Conservation (phyloP, 2,888 invertebrate genomes). For the Emmelina monodactyla region DNA sequence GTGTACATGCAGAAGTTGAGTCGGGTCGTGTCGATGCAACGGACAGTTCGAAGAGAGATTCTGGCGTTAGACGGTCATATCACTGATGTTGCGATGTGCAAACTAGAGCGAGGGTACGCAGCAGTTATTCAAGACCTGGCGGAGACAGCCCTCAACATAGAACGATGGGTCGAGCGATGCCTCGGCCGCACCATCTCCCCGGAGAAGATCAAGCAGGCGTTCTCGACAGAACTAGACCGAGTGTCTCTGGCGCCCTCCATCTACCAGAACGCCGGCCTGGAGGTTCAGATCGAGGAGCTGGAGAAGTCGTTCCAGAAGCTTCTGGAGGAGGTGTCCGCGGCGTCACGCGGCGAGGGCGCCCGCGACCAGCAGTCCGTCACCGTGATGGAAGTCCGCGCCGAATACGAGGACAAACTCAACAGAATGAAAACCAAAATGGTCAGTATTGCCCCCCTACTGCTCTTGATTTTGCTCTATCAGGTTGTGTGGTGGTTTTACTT, state of each 20-base stretch:
- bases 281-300: constrained; percentile 45
- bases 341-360: constrained; percentile 31
- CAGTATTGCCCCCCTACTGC: constrained; percentile 60
- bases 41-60: constrained; percentile 48
- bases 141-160: constrained; percentile 42
- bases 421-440: constrained; percentile 85
- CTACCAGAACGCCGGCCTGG: constrained; percentile 42
- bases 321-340: constrained; percentile 36
- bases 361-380: constrained; percentile 33
- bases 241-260: constrained; percentile 26
- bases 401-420: constrained; percentile 78
- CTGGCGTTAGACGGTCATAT: constrained; percentile 35
- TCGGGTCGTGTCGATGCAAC: constrained; percentile 38
- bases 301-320: constrained; percentile 49
- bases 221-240: constrained; percentile 33
- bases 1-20: constrained; percentile 45
- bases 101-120: constrained; percentile 42
- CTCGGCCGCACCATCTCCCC: constrained; percentile 35
- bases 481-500: constrained; percentile 59
- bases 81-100: constrained; percentile 32
- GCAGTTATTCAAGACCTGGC: constrained; percentile 47
- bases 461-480: constrained; percentile 55
- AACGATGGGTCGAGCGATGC: constrained; percentile 48
- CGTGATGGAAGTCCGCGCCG: constrained; percentile 65
- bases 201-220: constrained; percentile 49